Evolutionary conservation across 2,797 vertebrate genomes (phyloP), one percentile per base, ranked within the genome.

Genomic region (Bovichtus variegatus): DNA sequence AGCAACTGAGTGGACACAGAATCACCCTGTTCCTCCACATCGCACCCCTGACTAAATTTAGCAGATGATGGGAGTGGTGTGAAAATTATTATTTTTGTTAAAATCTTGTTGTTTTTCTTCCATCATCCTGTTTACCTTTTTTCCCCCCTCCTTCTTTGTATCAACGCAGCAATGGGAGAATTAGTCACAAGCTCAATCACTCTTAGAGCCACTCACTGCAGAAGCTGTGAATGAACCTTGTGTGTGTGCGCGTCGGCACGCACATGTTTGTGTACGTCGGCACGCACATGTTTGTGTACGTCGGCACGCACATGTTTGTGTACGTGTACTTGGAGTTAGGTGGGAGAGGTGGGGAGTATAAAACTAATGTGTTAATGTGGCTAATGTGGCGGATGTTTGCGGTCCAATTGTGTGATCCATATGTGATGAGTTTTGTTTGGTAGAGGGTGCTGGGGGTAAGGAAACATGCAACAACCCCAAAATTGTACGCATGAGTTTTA

Each of bases 111-210:
- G 31, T 34, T 34, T 34, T 34, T 34, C 31, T 40, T 69, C 58
- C 57, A 7, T 76, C 50, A 66, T 69, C 65, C 41, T 63, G 58
- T 81, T 66, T 34, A 64, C n/a, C 60, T 57, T 36, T 57, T 36
- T n/a, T 72, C 47, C 61, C 36, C 38, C 54, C 76, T 71, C 72
- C 78, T 80, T 55, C 69, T 70, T 55, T 47, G 67, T 76, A 82
- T 90, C 71, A 84, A 80, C 51, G 47, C 62, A 64, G 84, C 83
- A 71, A 87, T 77, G 76, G 74, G 82, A 89, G 81, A 91, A 92
- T 93, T 92, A 95, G 77, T 93, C 92, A 93, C 86, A 76, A 76
- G 85, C 86, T 87, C 85, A 81, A 85, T 92, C 90, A 90, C 90
- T 94, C 84, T 78, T 63, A 84, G 89, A 93, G 79, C 74, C 78